phyloP scores from a whole-genome alignment of 64 coral and sea anemone species.

The Montipora efflorescens region DNA sequence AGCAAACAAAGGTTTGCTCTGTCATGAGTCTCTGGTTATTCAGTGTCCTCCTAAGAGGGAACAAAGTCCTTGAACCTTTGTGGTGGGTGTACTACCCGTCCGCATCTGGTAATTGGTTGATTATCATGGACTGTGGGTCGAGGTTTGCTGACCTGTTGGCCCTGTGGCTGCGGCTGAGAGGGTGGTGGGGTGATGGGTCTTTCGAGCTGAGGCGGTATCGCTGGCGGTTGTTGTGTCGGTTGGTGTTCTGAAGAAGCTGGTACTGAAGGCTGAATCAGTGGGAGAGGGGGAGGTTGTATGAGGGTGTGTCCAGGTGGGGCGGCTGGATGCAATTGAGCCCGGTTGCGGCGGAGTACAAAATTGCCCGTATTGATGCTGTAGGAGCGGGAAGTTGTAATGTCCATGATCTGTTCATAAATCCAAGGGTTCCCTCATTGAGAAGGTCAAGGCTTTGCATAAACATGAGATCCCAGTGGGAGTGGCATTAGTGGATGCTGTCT shows the following conservation, averaged over 20 bases:
- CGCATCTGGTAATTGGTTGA: neutral
- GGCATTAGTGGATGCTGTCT: constrained; percentile 24
- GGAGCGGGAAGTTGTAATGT: neutral
- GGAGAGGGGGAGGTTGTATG: neutral
- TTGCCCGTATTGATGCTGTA: constrained; percentile 18
- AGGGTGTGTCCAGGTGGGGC: neutral
- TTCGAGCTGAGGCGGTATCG: neutral
- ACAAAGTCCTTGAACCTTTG: constrained; percentile 10
- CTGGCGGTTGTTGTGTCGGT: neutral
- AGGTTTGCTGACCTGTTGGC: neutral
- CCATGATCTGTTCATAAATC: constrained; percentile 23
- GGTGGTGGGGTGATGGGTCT: neutral
- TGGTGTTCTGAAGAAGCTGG: neutral
- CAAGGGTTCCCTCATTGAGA: constrained; percentile 22
- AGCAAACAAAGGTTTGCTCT: constrained; percentile 18
- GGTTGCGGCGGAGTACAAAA: neutral
- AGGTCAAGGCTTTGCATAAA: constrained; percentile 31
- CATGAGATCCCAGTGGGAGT: constrained; percentile 34
- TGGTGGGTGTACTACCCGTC: neutral
- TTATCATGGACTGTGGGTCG: neutral
- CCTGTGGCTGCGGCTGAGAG: neutral
- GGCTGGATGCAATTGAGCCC: constrained; percentile 27
- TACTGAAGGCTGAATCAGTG: constrained; percentile 3
- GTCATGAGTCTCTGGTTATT: neutral
- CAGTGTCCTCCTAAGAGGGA: neutral